These are phyloP conservation scores for Bubo bubo DNA, from an alignment of 2,113 vertebrate genomes.

Conservation along the genomic window DNA sequence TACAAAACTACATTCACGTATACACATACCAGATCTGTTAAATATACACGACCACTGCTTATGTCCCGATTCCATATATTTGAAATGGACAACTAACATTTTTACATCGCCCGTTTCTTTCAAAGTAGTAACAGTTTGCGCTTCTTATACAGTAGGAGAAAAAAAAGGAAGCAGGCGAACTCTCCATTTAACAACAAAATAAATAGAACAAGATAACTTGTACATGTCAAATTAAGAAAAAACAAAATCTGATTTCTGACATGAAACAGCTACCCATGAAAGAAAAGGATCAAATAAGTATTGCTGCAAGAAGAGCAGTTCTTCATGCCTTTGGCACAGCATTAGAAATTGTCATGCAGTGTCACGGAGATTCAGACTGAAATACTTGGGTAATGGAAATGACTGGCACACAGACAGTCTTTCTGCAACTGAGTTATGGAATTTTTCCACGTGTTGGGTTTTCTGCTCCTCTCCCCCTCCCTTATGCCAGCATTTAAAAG, in stretches of 20 bases:
- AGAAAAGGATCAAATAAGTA: background rate
- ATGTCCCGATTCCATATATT: background rate
- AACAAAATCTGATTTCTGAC: background rate
- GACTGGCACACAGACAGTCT: background rate
- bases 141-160: background rate
- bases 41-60: background rate
- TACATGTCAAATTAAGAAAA: background rate
- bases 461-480: background rate
- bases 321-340: background rate
- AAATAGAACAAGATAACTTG: background rate
- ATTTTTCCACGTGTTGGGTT: accelerated
- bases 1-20: background rate
- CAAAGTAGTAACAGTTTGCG: background rate
- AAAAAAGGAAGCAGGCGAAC: background rate
- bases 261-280: background rate
- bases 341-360: background rate
- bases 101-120: background rate
- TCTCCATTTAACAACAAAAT: background rate
- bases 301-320: background rate
- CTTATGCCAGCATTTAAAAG: background rate
- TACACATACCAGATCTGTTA: background rate
- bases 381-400: background rate
- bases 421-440: background rate
- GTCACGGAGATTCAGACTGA: background rate
- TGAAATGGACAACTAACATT: background rate